A percentile compares a stretch with the other conserved stretches of the same genome.
phyloP scores from a whole-genome alignment of 1,140 invertebrate genomes.

The Dendroctonus valens region DNA sequence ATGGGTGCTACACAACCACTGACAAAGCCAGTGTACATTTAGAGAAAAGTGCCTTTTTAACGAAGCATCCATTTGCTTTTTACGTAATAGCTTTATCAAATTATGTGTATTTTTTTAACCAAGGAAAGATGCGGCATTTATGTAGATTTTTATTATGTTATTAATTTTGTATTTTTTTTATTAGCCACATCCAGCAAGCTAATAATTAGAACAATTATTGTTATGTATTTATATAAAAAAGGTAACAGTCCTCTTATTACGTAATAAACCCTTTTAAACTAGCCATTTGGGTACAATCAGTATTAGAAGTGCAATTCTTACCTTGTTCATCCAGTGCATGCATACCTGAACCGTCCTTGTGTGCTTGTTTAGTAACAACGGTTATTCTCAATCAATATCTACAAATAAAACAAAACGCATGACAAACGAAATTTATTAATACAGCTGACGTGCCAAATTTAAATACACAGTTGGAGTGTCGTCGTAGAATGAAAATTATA shows the following conservation, averaged over 20 bases:
- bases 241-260: slow-evolving; percentile 28
- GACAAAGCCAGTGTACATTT: background rate
- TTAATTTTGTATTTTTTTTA: slow-evolving; percentile 28
- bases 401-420: too few relatives aligned
- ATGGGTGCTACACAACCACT: slow-evolving; percentile 10
- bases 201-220: slow-evolving; percentile 28
- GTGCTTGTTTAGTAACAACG: too few relatives aligned
- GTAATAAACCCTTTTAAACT: slow-evolving; percentile 28
- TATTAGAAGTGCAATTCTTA: too few relatives aligned
- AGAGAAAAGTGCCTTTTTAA: slow-evolving; percentile 28
- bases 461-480: too few relatives aligned
- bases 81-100: slow-evolving; percentile 25
- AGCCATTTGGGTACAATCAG: background rate
- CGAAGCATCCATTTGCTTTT: slow-evolving; percentile 27
- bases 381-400: too few relatives aligned
- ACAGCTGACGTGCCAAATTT: background rate
- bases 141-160: slow-evolving; percentile 34
- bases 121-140: slow-evolving; percentile 30
- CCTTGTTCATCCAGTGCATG: too few relatives aligned
- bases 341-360: too few relatives aligned
- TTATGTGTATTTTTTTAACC: slow-evolving; percentile 29
- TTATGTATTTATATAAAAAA: slow-evolving; percentile 35
- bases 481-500: too few relatives aligned
- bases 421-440: too few relatives aligned
- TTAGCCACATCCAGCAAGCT: slow-evolving; percentile 26